Evolutionary conservation across 2,797 vertebrate genomes (phyloP), one percentile per base, ranked within the genome.

Genomic region (Danio albolineatus): DNA sequence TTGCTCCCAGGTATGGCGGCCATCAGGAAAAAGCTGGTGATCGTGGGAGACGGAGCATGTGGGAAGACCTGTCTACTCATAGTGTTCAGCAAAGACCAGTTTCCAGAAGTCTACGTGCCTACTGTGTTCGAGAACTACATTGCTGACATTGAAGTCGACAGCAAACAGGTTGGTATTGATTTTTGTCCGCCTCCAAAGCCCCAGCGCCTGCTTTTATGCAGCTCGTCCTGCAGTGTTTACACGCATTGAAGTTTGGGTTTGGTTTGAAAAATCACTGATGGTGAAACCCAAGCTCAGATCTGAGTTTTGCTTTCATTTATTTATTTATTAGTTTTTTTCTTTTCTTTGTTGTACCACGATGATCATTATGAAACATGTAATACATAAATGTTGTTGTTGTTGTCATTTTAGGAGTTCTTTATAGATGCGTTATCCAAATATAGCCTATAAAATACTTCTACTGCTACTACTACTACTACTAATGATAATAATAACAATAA

Each of bases 51-150:
- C 1, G 98, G 98, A 66, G 98, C 98, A 41, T 99, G 98, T 0
- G 97, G 98, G 39, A 99, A 99, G 92, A 99, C 98, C 0, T 99
- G 97, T 84, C 95, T 99, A 48, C 95, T 99, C 73, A 99, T 99
- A 0, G 97, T 99, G 48, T 99, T 99, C 93, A 99, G 98, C 88
- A 99, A 99, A 86, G 98, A 99, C 85, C 97, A 98, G 91, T 99
- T 99, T 92, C 98, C 97, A 0, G 98, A 99, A 84, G 97, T 98
- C 82, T 99, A 99, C 0, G 97, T 99, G 39, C 98, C 98, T 0
- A 99, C 98, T 0, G 98, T 99, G 84, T 99, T 99, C 0, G 98
- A 99, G 93, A 99, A 99, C 94, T 99, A 99, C 92, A 98, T 99
- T 0, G 97, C 98, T 0, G 98, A 99, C 86, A 98, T 99, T 5